Base-by-base conservation (phyloP, 2,113 vertebrate species). In the Sprattus sprattus region DNA sequence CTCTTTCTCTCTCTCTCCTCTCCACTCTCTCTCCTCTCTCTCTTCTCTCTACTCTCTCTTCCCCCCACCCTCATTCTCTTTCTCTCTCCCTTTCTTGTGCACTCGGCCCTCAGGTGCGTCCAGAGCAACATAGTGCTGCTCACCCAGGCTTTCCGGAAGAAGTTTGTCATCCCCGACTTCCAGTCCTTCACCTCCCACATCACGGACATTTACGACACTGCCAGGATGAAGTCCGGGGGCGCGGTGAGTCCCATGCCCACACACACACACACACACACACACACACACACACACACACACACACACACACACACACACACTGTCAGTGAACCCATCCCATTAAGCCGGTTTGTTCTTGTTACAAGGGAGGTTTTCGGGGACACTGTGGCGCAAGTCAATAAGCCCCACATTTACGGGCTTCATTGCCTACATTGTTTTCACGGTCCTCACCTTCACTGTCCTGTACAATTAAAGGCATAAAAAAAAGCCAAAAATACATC, bases 161-260 rank as follows among this genome's bases (percentile, higher is more conserved):
- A 99, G 93, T 99, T 99, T 88, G 98, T 99, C 88, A 98, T 99
- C 94, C 98, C 98, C 44, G 98, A 99, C 94, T 99, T 99, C 89
- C 95, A 97, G 95, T 95, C 97, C 0, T 99, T 99, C 93, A 94
- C 96, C 83, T 97, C 96, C 32, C 98, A 99, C 92, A 97, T 99
- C 1, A 97, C 99, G 90, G 97, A 98, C 2, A 94, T 99, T 0
- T 97, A 95, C 18, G 97, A 97, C 64, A 97, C 93, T 82, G 98
- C 97, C 93, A 99, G 96, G 88, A 97, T 95, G 83, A 92, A 98
- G 32, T 96, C 97, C 0, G 98, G 98, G 91, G 98, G 98, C 87
- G 97, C 98, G 96, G 98, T 97, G 93, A 95, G 44, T 46, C 78
- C 39, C 7, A 8, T 0, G n/a, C n/a, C n/a, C n/a, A n/a, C n/a